Percentiles rank a stretch among this genome's conserved stretches.
Conservation (phyloP, 2,797 vertebrate species). For the Nannoperca obscura region DNA sequence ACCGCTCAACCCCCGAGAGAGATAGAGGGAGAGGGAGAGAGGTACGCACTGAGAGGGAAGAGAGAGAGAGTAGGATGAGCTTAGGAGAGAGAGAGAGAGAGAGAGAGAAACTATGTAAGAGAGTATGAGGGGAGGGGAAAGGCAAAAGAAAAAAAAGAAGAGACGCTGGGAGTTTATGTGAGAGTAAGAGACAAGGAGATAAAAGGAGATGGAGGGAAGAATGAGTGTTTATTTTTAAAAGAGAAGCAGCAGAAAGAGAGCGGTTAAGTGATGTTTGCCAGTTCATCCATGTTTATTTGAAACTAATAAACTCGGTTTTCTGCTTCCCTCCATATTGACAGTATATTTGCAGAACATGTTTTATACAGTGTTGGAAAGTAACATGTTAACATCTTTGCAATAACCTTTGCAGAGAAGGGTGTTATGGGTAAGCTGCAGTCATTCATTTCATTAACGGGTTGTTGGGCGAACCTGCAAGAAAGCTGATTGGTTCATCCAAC, state of each 20-base stretch:
- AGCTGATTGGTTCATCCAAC: not conserved
- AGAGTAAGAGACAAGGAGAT: constrained; percentile 20
- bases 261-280: not conserved
- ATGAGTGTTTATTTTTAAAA: not conserved
- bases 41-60: constrained; percentile 9
- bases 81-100: constrained; percentile 31
- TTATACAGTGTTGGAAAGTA: not conserved
- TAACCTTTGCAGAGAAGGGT: not conserved
- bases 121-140: constrained; percentile 8
- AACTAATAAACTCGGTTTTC: not conserved
- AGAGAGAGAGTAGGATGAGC: constrained; percentile 25
- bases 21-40: constrained; percentile 38
- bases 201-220: not conserved
- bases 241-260: constrained; percentile 11
- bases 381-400: not conserved
- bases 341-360: not conserved
- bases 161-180: constrained; percentile 18
- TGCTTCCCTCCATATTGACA: not conserved
- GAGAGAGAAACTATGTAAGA: constrained; percentile 29
- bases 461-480: not conserved
- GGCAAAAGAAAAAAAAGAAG: not conserved
- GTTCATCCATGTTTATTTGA: not conserved
- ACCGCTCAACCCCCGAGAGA: constrained; percentile 63
- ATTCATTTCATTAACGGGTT: not conserved
- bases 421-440: not conserved